Conservation (phyloP, 2,797 vertebrate genomes). For the Cetoscarus ocellatus region DNA sequence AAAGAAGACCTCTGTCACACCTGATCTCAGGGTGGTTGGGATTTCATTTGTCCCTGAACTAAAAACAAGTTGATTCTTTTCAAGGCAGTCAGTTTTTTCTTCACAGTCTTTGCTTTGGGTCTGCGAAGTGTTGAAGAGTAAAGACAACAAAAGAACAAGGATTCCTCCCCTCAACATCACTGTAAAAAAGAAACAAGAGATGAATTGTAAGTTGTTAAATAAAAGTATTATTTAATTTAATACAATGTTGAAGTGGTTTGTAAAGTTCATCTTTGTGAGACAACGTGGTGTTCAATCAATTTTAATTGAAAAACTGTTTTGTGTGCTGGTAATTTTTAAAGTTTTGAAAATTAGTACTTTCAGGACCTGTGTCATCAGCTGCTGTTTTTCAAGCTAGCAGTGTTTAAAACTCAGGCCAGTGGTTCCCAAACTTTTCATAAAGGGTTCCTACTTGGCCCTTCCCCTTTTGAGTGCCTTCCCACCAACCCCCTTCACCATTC, state of each 20-base stretch:
- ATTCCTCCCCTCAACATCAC: slow-evolving; percentile 51
- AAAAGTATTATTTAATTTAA: too few relatives aligned
- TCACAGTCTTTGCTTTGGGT: slow-evolving; percentile 9
- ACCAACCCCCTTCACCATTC: too few relatives aligned
- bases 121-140: slow-evolving; percentile 51
- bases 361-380: too few relatives aligned
- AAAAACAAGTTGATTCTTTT: slow-evolving; percentile 71
- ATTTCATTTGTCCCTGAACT: slow-evolving; percentile 64
- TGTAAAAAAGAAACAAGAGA: slow-evolving; percentile 29
- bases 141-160: slow-evolving; percentile 54
- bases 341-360: too few relatives aligned
- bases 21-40: slow-evolving; percentile 62
- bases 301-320: neutral
- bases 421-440: too few relatives aligned
- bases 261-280: neutral
- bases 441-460: too few relatives aligned
- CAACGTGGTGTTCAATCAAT: neutral
- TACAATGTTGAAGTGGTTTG: neutral
- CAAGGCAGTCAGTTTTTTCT: neutral
- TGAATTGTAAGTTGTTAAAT: too few relatives aligned
- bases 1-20: slow-evolving; percentile 81
- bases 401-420: too few relatives aligned
- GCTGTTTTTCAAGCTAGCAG: too few relatives aligned
- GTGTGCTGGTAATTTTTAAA: too few relatives aligned
- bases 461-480: too few relatives aligned